These are phyloP conservation scores for Hesperophylax magnus DNA, from an alignment of 1,140 invertebrate species.

Conservation along the genomic window DNA sequence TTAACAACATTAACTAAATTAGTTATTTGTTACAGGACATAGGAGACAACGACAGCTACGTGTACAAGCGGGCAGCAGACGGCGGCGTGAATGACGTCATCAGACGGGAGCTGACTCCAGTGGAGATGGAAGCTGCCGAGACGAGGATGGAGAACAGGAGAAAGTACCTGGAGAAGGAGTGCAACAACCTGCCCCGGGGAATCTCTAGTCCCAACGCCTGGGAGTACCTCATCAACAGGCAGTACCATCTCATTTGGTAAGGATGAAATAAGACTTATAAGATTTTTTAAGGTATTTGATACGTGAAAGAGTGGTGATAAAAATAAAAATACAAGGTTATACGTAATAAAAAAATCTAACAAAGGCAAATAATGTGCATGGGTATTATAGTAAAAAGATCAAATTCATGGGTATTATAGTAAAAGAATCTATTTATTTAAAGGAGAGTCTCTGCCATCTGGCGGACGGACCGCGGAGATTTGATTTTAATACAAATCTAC, in stretches of 20 bases:
- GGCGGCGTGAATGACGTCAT: slow-evolving; percentile 32
- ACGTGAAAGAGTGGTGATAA: no score
- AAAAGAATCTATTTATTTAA: no score
- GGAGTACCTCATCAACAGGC: slow-evolving; percentile 86
- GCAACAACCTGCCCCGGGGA: slow-evolving; percentile 44
- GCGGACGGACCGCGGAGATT: no score
- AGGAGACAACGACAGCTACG: slow-evolving; percentile 51
- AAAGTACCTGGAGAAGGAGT: slow-evolving; percentile 63
- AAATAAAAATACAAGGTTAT: no score
- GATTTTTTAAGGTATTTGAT: no score
- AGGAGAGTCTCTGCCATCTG: no score
- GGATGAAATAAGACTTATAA: slow-evolving; percentile 10
- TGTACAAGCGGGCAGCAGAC: slow-evolving; percentile 33
- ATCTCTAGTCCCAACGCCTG: slow-evolving; percentile 82
- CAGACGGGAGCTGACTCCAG: slow-evolving; percentile 41
- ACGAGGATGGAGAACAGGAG: slow-evolving; percentile 64
- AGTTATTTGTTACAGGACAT: slow-evolving; percentile 47
- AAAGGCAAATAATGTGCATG: no score
- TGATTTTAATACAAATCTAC: no score
- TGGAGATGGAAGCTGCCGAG: slow-evolving; percentile 49
- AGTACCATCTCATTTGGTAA: slow-evolving; percentile 84
- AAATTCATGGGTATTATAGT: no score
- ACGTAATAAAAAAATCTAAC: no score
- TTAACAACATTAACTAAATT: no score
- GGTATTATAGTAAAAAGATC: no score